Evolutionary conservation across 2,888 invertebrate genomes (phyloP).

Genomic region (Rotaria macrura): DNA sequence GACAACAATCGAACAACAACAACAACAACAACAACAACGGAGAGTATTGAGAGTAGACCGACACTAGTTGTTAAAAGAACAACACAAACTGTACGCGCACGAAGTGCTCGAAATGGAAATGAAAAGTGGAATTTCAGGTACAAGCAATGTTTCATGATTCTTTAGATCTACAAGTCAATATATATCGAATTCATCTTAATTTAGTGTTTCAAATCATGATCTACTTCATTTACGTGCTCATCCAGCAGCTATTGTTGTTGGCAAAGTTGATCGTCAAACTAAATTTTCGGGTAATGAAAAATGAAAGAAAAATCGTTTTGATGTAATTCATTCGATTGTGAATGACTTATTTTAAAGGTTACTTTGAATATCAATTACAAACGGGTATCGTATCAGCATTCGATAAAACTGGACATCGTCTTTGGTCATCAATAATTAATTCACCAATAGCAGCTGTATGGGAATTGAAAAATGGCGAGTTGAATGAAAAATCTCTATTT

Average conservation of each 20-base stretch:
- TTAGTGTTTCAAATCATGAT: slow-evolving; percentile 9
- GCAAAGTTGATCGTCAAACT: not conserved
- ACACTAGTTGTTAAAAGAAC: slow-evolving; percentile 69
- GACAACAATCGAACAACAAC: slow-evolving; percentile 71
- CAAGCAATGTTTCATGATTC: not conserved
- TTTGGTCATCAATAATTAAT: not conserved
- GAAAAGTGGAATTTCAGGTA: slow-evolving; percentile 59
- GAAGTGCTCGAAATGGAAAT: slow-evolving; percentile 70
- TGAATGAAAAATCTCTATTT: not conserved
- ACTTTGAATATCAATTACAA: slow-evolving; percentile 18
- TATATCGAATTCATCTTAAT: not conserved
- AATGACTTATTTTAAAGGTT: not conserved
- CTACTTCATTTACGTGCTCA: not conserved
- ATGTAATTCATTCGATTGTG: not conserved
- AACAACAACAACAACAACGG: slow-evolving; percentile 66
- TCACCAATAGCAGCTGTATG: slow-evolving; percentile 12
- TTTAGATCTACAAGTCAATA: not conserved
- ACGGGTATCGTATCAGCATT: not conserved
- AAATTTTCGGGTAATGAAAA: not conserved
- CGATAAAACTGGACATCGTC: not conserved
- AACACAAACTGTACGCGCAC: slow-evolving; percentile 75
- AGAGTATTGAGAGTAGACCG: not conserved
- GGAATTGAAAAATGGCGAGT: slow-evolving; percentile 5
- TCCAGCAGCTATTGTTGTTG: not conserved
- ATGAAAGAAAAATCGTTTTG: not conserved